Base-by-base conservation (phyloP, 1,140 invertebrate species). In the Chlorops oryzae region DNA sequence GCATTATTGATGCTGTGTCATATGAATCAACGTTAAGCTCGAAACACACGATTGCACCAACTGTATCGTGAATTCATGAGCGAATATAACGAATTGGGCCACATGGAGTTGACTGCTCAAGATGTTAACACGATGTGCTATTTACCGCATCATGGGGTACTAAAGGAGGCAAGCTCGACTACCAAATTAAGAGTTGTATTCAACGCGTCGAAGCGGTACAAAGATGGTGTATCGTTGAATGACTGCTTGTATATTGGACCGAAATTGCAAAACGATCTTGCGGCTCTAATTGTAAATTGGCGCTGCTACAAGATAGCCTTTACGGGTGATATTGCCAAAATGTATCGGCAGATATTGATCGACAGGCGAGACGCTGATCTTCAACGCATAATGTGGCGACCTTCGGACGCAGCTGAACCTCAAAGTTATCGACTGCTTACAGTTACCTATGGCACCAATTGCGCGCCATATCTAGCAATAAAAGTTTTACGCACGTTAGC, bases 71-170 rank as follows among this genome's bases (percentile, higher is more conserved):
- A 23, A 23, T 50, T 50, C 27, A 48, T 43, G 42, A 35, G 34
- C 23, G 45, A 55, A 39, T 51, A 48, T 15, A 22, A 32, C 22
- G 24, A 32, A 18, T 15, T 44, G n/a, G 46, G 46, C 4, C 50
- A 49, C 20, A 52, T 56, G 43, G 42, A 50, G 45, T 43, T 35
- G 18, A 3, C 22, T 18, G 21, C 23, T 48, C 10, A 50, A 21
- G 21, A 13, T 5, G 1, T 18, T n/a, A 23, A 41, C 15, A 39
- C 42, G n/a, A 45, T 37, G 37, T 47, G 47, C 39, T 51, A 71
- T 47, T 32, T 75, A 12, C 72, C 73, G 7, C 73, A 77, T 57
- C 72, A 73, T 32, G 47, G 41, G 6, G 69, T 75, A 1, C 32
- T 63, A 5, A 48, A 56, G n/a, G 54, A 59, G 39, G 23, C 51